Evolutionary conservation across 1,140 invertebrate genomes (phyloP), one percentile per base, ranked within the genome.

Genomic region (Trichogramma pretiosum): DNA sequence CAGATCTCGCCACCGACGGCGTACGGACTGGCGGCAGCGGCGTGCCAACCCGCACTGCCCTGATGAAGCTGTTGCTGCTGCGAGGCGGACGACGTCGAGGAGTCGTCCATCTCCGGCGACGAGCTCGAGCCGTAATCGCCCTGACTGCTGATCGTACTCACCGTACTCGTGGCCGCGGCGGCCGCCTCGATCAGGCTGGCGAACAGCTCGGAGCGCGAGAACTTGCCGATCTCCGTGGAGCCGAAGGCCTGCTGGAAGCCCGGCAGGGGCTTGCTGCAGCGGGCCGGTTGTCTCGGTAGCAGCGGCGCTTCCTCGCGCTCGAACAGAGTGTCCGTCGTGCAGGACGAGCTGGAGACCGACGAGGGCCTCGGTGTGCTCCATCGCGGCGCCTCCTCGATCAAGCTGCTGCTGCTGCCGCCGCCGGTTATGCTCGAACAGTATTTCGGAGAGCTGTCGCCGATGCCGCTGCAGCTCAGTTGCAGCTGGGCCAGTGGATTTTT

Each of bases 171-270:
- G 3, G 34, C n/a, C 34, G 17, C n/a, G n/a, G n/a, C n/a, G 35
- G 34, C 45, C 11, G 50, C 50, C 21, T 51, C 49, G 26, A 71
- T 64, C 64, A 70, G 72, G 48, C 61, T 71, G 8, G 64, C 62
- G 55, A 75, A 76, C 28, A 70, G 74, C 50, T 77, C 73, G 5
- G 74, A 71, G 45, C 74, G 68, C 11, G 74, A 76, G 54, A 85
- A 86, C 44, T 79, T 77, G 19, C 83, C 84, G 43, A 85, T 85
- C 63, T 85, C 84, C 19, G 83, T 85, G 2, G 82, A 84, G 13
- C 83, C 84, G 57, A 86, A 86, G 0, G 84, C 82, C 61, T 85
- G 83, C 53, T 84, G 81, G 49, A 85, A 86, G 2, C 82, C 83
- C 0, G 84, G 84, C 34, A 86, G 59, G 11, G 81, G 81, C 48